phyloP scores from a whole-genome alignment of 2,888 invertebrate genomes.

The Epsilonema sp. region DNA sequence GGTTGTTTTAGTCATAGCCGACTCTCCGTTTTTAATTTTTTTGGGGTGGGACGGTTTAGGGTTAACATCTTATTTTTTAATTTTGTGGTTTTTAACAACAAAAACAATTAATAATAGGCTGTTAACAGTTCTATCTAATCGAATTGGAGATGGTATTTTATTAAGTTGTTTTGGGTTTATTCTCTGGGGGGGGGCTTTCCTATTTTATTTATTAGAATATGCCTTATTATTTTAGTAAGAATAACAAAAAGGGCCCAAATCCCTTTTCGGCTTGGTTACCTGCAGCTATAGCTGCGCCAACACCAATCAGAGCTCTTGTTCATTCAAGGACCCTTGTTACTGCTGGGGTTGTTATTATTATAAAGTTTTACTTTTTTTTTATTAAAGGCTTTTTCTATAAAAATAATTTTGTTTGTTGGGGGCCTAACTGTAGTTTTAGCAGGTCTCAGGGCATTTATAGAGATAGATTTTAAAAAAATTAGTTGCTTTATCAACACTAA shows the following conservation, averaged over 20 bases:
- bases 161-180: constrained; percentile 14
- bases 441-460: constrained; percentile 29
- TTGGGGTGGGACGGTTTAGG: constrained; percentile 39
- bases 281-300: constrained; percentile 53
- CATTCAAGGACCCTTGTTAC: constrained; percentile 60
- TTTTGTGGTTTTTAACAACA: constrained; percentile 4
- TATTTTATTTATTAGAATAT: constrained; percentile 36
- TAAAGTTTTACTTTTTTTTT: constrained; percentile 14
- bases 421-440: constrained; percentile 25
- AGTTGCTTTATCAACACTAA: constrained; percentile 55
- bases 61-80: constrained; percentile 8
- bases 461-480: constrained; percentile 50
- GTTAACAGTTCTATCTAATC: constrained; percentile 48
- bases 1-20: background rate
- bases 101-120: constrained; percentile 11
- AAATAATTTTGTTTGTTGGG: constrained; percentile 2
- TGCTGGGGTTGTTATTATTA: constrained; percentile 40
- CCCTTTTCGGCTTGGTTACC: constrained; percentile 58
- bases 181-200: constrained; percentile 22
- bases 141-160: constrained; percentile 49
- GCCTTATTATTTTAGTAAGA: constrained; percentile 35
- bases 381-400: too few relatives aligned
- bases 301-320: constrained; percentile 52
- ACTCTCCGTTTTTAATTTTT: background rate
- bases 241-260: constrained; percentile 60